Conservation (phyloP, 2,113 vertebrate genomes). For the Anoplopoma fimbria region DNA sequence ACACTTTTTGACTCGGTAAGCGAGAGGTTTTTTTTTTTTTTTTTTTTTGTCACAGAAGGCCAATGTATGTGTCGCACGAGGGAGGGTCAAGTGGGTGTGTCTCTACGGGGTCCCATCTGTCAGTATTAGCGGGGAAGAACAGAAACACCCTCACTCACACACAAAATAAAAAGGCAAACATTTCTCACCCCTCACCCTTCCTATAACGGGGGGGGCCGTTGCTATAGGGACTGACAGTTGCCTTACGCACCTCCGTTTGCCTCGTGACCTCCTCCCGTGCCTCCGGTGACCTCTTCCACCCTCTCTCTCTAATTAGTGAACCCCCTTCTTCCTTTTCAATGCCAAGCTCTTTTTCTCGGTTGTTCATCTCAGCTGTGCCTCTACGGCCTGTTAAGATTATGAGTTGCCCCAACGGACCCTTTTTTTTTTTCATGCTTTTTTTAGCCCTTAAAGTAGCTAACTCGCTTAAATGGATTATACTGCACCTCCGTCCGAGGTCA, state of each 20-base stretch:
- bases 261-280: conserved; percentile 63
- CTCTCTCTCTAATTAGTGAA: conserved; percentile 50
- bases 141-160: conserved; percentile 21
- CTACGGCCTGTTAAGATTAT: conserved; percentile 22
- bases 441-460: conserved; percentile 28
- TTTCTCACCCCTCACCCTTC: conserved; percentile 79
- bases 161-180: conserved; percentile 38
- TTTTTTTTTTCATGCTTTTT: not conserved
- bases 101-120: conserved; percentile 67
- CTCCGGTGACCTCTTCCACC: conserved; percentile 33
- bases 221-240: conserved; percentile 83
- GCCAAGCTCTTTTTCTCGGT: conserved; percentile 4
- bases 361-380: conserved; percentile 32
- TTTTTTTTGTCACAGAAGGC: too few relatives aligned
- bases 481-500: conserved; percentile 26
- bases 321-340: not conserved
- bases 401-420: conserved; percentile 12
- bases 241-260: conserved; percentile 63
- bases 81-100: conserved; percentile 43
- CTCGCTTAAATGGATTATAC: conserved; percentile 14
- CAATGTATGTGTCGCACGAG: not conserved
- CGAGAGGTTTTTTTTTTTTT: not conserved
- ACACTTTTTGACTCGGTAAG: not conserved
- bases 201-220: conserved; percentile 71
- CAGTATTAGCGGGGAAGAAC: conserved; percentile 40